Base-by-base conservation (phyloP, 2,888 invertebrate genomes). In the Anoncus sp. region DNA sequence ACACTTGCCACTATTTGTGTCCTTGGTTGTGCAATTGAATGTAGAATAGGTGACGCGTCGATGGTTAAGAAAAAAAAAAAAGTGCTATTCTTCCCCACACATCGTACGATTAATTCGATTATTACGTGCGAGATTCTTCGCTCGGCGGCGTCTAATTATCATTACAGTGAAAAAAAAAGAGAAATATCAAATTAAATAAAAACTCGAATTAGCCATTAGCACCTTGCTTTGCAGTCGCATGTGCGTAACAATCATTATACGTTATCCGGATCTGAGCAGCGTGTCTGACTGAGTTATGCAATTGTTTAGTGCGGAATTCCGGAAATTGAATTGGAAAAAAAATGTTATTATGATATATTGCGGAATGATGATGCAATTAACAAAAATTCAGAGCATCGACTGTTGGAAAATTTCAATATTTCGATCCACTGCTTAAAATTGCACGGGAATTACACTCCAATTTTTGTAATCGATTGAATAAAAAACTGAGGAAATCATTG, bases 161-260 rank as follows among this genome's bases (percentile, higher is more conserved):
- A 53, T 71, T 49, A n/a, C 12, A 51, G 51, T 43, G 40, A 55
- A 55, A 35, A 31, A 27, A 35, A 1, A 55, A 55, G n/a, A 53
- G 35, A 55, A 35, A 35, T n/a, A 51, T 1, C n/a, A 38, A 66
- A 60, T 43, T 43, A 43, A 45, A 14, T 49, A 62, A 70, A 53
- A 70, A 65, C 35, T 43, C 75, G 18, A n/a, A 22, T 38, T 14
- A 40, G 40, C 43, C 57, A 70, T 75, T 65, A 65, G 59, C 70
- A 71, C 59, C 24, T 65, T 40, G 38, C n/a, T 27, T 20, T 40
- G 40, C 22, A 40, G 31, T 59, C 24, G 43, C 51, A 22, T 18
- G 65, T 27, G 49, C 49, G 49, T 51, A 35, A 75, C 31, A 57
- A n/a, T 40, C 57, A n/a, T 57, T 55, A 45, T 10, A 35, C 24